Base-by-base conservation (phyloP, 2,888 invertebrate species). In the Perizoma flavofasciatum region DNA sequence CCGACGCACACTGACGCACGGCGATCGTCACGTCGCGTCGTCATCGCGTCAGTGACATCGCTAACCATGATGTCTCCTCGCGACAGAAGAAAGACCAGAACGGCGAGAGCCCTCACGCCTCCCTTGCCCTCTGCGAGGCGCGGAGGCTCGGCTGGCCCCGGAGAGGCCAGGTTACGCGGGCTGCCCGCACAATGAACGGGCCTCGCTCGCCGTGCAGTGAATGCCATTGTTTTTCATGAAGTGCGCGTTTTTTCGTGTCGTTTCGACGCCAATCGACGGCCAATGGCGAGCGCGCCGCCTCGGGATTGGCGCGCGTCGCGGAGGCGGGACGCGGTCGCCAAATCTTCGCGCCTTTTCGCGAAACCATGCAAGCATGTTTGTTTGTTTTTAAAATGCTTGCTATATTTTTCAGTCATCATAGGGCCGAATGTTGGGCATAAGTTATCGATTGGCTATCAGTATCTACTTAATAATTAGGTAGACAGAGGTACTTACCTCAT, bases 161-260 rank as follows among this genome's bases (percentile, higher is more conserved):
- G n/a, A 35, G 59, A 61, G 79, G 45, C 73, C 81, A 67, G 35
- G 55, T 49, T 76, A 77, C 65, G 61, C 54, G 54, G 72, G 80
- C 11, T 64, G 52, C 5, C 32, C 47, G 66, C 67, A 80, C 83
- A 81, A 79, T 81, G 72, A 81, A 73, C 73, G 63, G 61, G 65
- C 75, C 71, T 66, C 80, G 72, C 78, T 73, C 70, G 61, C 73
- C 74, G 78, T 68, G 77, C 81, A 79, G 74, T 78, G 82, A 85
- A 82, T 85, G 87, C 88, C 89, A 90, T 90, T 89, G 90, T 89
- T 88, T 88, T 87, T 86, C 83, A 70, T 69, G 68, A 66, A 65
- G 68, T 74, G 75, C 73, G 74, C 22, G 4, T 83, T 85, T 85
- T 84, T 83, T 83, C 81, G 67, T 71, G 61, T 66, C 73, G 75